phyloP scores from a whole-genome alignment of 2,888 invertebrate genomes.

The Exephanes ischioxanthus region DNA sequence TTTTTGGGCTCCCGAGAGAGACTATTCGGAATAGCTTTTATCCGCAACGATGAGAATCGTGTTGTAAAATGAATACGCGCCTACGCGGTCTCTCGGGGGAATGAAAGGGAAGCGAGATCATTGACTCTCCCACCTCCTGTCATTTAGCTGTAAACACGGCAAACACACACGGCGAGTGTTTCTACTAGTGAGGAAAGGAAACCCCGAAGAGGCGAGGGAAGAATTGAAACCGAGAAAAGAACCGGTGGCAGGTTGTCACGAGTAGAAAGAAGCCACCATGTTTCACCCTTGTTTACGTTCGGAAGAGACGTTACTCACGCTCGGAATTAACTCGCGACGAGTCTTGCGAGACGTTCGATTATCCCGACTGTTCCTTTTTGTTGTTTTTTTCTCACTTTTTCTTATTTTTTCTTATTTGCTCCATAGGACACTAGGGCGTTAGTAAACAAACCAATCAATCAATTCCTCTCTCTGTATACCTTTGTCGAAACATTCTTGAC shows the following conservation, averaged over 20 bases:
- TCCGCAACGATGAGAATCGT: not conserved
- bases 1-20: constrained; percentile 31
- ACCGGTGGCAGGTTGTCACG: constrained; percentile 49
- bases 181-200: constrained; percentile 15
- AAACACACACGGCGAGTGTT: not conserved
- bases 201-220: constrained; percentile 37
- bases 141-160: constrained; percentile 38
- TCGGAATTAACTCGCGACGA: constrained; percentile 66
- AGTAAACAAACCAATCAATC: too few species aligned
- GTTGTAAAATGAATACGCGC: constrained; percentile 14
- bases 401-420: not conserved
- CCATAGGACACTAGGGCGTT: too few species aligned
- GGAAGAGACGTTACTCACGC: constrained; percentile 66
- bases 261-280: constrained; percentile 51
- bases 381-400: not conserved
- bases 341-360: constrained; percentile 47
- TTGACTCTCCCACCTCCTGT: constrained; percentile 29
- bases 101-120: constrained; percentile 23
- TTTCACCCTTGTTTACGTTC: constrained; percentile 67
- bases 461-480: not conserved
- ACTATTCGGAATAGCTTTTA: constrained; percentile 48
- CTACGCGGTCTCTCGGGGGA: not conserved
- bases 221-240: constrained; percentile 39
- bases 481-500: constrained; percentile 46
- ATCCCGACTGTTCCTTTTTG: constrained; percentile 27